phyloP scores from a whole-genome alignment of 2,888 invertebrate species.

The Thymelicus sylvestris region DNA sequence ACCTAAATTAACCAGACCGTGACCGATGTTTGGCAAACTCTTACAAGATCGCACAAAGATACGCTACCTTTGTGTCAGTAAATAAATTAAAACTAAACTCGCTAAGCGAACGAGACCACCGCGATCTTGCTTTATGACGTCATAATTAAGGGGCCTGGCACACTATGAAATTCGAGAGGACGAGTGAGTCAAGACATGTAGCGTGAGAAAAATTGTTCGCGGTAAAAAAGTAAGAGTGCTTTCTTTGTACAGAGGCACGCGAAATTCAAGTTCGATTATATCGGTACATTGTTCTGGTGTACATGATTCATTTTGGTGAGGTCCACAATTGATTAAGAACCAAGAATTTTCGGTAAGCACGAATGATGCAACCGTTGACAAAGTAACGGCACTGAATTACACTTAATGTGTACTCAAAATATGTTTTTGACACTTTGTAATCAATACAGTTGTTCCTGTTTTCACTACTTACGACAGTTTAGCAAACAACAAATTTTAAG shows the following conservation, averaged over 20 bases:
- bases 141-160: slow-evolving; percentile 73
- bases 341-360: slow-evolving; percentile 75
- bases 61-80: slow-evolving; percentile 63
- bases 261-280: slow-evolving; percentile 71
- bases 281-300: slow-evolving; percentile 65
- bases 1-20: slow-evolving; percentile 45
- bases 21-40: slow-evolving; percentile 47
- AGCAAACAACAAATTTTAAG: no score
- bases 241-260: slow-evolving; percentile 75
- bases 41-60: slow-evolving; percentile 61
- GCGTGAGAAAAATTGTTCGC: slow-evolving; percentile 70
- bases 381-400: slow-evolving; percentile 60
- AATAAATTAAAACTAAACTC: slow-evolving; percentile 66
- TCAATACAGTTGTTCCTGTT: no score
- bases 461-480: no score
- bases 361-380: slow-evolving; percentile 65
- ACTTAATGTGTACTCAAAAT: no score
- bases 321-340: slow-evolving; percentile 70
- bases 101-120: slow-evolving; percentile 56
- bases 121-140: slow-evolving; percentile 67
- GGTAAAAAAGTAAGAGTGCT: slow-evolving; percentile 81
- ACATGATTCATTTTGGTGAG: slow-evolving; percentile 76
- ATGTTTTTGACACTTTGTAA: no score
- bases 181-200: slow-evolving; percentile 63
- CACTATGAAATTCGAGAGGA: slow-evolving; percentile 59